A percentile compares a stretch with the other conserved stretches of the same genome.
These are phyloP conservation scores for Hapalemur alaotrensis DNA, from an alignment of 2,797 vertebrate species.

Conservation along the genomic window DNA sequence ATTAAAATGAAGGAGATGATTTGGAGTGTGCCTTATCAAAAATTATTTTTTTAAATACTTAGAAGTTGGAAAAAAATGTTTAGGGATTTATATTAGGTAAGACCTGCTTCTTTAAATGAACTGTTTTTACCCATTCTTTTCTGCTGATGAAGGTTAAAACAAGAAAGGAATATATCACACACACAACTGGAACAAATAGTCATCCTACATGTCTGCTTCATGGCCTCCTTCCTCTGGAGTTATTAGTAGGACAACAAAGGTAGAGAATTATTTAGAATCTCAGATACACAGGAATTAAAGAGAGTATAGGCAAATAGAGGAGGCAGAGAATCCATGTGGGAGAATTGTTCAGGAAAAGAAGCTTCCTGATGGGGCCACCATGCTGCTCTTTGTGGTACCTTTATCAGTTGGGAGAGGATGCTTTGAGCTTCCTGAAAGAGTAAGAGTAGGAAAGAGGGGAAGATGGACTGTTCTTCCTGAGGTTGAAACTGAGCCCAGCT, in stretches of 20 bases:
- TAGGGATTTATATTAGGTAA: not conserved
- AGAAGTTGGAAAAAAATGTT: constrained; percentile 9
- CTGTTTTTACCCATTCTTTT: not conserved
- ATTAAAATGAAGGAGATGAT: constrained; percentile 22
- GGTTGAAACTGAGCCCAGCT: not conserved
- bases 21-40: not conserved
- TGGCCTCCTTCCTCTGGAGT: not conserved
- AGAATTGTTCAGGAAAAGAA: not conserved
- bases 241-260: not conserved
- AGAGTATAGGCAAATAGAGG: not conserved
- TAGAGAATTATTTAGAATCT: not conserved
- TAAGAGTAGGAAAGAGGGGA: not conserved
- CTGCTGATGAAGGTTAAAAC: not conserved
- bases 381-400: not conserved
- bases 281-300: not conserved
- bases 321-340: not conserved
- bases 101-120: not conserved
- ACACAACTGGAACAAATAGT: not conserved
- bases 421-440: not conserved
- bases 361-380: not conserved
- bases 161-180: not conserved
- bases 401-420: not conserved
- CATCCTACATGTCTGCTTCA: not conserved
- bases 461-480: not conserved
- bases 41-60: constrained; percentile 23